These are phyloP conservation scores for Hystrix brachyura DNA, from an alignment of 2,113 vertebrate genomes.

Conservation along the genomic window DNA sequence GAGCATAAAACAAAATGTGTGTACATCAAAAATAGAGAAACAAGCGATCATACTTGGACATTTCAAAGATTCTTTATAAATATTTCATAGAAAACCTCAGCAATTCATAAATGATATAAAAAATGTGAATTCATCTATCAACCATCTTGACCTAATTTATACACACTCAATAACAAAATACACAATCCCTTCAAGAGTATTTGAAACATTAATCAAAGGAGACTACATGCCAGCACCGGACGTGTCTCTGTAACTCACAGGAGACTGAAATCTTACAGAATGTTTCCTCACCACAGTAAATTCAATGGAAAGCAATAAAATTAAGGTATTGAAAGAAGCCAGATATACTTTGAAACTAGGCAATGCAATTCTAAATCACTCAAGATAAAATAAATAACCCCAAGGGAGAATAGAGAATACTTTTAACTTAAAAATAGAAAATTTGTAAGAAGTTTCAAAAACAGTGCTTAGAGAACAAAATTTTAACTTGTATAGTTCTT, in stretches of 20 bases:
- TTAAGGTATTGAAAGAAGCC: not conserved
- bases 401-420: not conserved
- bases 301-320: not conserved
- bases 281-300: not conserved
- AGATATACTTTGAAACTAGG: not conserved
- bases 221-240: not conserved
- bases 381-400: not conserved
- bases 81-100: not conserved
- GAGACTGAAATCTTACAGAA: not conserved
- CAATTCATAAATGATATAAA: not conserved
- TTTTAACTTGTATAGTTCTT: not conserved
- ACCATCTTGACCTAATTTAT: not conserved
- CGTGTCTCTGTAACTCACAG: not conserved
- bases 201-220: not conserved
- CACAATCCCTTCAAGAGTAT: not conserved
- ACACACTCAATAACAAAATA: not conserved
- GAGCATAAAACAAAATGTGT: not conserved
- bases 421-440: not conserved
- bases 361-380: not conserved
- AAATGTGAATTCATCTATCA: not conserved
- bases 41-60: not conserved
- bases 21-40: not conserved
- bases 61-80: not conserved
- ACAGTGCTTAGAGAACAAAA: not conserved
- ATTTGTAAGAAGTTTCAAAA: not conserved